These are phyloP conservation scores for Portunus trituberculatus DNA, from an alignment of 1,140 invertebrate species.

Conservation along the genomic window DNA sequence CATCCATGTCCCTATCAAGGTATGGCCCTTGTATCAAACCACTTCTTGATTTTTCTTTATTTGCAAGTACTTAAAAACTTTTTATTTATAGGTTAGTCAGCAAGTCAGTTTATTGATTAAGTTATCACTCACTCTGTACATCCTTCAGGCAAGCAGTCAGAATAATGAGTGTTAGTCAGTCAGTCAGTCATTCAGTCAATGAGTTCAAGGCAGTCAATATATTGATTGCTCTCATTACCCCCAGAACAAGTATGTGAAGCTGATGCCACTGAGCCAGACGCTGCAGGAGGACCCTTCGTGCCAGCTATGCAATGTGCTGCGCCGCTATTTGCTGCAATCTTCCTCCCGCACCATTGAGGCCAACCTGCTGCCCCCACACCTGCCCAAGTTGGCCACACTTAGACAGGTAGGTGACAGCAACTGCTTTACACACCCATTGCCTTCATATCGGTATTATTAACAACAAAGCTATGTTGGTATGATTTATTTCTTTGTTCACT, in stretches of 20 bases:
- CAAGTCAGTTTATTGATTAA: constrained; percentile 40
- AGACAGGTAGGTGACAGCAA: constrained; percentile 84
- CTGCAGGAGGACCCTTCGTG: constrained; percentile 97
- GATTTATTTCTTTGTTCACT: too few species aligned
- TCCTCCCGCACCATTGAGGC: constrained; percentile 89
- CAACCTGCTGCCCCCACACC: constrained; percentile 90
- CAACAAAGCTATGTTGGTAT: too few species aligned
- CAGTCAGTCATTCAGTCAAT: too few species aligned
- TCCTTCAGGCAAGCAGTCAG: too few species aligned
- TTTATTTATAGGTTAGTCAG: not conserved
- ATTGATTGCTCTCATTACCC: too few species aligned
- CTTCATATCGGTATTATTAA: constrained; percentile 51
- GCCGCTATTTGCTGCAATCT: constrained; percentile 90
- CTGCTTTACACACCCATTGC: not conserved
- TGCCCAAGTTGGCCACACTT: constrained; percentile 93
- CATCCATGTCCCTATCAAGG: constrained; percentile 92
- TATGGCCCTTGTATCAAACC: constrained; percentile 79
- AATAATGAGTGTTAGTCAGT: too few species aligned
- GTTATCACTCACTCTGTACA: too few species aligned
- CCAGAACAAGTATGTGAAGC: constrained; percentile 94
- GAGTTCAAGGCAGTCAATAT: too few species aligned
- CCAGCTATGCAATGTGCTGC: constrained; percentile 93
- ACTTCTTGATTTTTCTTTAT: constrained; percentile 8
- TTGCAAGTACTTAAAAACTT: not conserved
- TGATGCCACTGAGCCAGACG: constrained; percentile 93